Conservation (phyloP, 1,140 invertebrate species). For the Philopotamus ludificatus region DNA sequence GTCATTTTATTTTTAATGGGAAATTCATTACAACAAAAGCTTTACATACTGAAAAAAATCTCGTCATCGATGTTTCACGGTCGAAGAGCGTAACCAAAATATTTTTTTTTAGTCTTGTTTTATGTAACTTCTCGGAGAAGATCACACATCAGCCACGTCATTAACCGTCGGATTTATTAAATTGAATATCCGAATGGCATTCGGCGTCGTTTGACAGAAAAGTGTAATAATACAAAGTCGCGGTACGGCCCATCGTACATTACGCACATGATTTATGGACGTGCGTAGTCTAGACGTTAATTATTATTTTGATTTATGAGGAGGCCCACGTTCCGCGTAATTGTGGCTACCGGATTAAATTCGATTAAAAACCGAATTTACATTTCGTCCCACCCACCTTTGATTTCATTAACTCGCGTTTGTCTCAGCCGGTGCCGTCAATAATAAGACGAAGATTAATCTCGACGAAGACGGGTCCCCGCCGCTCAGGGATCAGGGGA, state of each 20-base stretch:
- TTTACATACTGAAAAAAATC: too few species aligned
- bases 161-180: too few species aligned
- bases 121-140: too few species aligned
- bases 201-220: not conserved
- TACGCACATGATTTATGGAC: conserved; percentile 26
- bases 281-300: conserved; percentile 20
- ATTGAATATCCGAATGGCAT: too few species aligned
- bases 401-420: conserved; percentile 22
- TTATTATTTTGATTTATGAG: conserved; percentile 39
- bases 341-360: conserved; percentile 37
- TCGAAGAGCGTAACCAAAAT: too few species aligned
- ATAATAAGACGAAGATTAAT: conserved; percentile 26
- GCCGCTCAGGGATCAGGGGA: not conserved
- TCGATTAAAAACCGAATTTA: conserved; percentile 40
- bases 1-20: too few species aligned
- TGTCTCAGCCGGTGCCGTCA: not conserved
- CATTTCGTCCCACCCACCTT: conserved; percentile 26
- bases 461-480: conserved; percentile 1
- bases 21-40: too few species aligned
- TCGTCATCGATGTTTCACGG: too few species aligned
- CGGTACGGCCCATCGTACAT: not conserved
- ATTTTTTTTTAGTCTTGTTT: too few species aligned
- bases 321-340: conserved; percentile 22
- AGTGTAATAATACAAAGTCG: not conserved
- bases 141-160: too few species aligned